A percentile compares a stretch with the other conserved stretches of the same genome.
Evolutionary conservation across 2,797 vertebrate species (phyloP).

Genomic region (Luscinia megarhynchos): DNA sequence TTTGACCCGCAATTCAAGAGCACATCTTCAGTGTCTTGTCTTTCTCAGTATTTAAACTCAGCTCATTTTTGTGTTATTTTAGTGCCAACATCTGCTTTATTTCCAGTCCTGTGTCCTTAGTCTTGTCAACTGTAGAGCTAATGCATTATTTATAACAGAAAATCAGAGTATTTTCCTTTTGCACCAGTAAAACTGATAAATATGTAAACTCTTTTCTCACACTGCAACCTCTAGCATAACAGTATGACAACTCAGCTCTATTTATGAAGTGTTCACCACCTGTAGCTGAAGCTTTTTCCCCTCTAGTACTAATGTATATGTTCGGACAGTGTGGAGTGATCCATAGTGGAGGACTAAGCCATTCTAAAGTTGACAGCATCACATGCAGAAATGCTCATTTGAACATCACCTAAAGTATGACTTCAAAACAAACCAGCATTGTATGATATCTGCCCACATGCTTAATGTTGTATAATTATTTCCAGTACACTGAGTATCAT

Average conservation of each 20-base stretch:
- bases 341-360: neutral
- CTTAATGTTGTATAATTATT: slow-evolving; percentile 23
- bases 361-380: neutral
- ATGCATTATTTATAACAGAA: neutral
- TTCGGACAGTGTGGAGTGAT: neutral
- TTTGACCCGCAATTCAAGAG: neutral
- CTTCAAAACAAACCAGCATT: neutral
- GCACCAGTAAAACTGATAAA: neutral
- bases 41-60: neutral
- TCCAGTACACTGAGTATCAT: neutral
- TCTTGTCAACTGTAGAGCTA: neutral
- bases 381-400: neutral
- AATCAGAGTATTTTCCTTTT: neutral
- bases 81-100: neutral
- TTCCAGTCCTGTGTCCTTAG: neutral
- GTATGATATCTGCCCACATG: slow-evolving; percentile 1
- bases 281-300: neutral
- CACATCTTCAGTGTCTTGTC: neutral
- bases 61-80: neutral
- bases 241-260: neutral
- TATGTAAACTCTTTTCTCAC: neutral
- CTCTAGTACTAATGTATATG: neutral
- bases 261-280: neutral
- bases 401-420: neutral
- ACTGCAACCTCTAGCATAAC: neutral